Percentiles rank a stretch among this genome's conserved stretches.
Conservation (phyloP, 2,888 invertebrate species). For the Onchidella celtica region DNA sequence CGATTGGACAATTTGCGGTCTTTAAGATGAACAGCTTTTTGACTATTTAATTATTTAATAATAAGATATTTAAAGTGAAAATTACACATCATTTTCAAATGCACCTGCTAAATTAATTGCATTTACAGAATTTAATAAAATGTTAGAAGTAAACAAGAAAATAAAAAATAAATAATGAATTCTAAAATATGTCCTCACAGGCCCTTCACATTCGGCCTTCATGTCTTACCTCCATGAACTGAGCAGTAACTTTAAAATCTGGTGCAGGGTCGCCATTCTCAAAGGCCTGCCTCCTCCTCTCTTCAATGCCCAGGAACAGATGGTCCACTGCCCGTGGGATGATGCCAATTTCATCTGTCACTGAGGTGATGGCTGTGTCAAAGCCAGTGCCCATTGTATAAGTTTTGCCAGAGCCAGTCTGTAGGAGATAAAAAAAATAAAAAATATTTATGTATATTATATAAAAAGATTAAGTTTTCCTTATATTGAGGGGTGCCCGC, state of each 20-base stretch:
- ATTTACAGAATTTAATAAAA: too few species aligned
- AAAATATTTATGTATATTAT: background rate
- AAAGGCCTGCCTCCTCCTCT: constrained; percentile 82
- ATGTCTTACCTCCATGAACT: constrained; percentile 87
- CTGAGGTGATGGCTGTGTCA: constrained; percentile 85
- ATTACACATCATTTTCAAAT: too few species aligned
- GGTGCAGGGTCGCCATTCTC: constrained; percentile 87
- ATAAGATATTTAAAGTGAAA: too few species aligned
- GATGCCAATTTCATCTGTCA: constrained; percentile 87
- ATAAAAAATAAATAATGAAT: background rate
- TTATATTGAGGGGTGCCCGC: too few species aligned
- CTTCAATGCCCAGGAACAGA: constrained; percentile 87
- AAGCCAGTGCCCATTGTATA: constrained; percentile 99
- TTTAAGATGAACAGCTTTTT: too few species aligned
- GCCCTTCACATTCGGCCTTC: too few species aligned
- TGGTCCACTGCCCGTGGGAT: constrained; percentile 97
- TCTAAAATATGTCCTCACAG: too few species aligned
- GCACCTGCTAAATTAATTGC: too few species aligned
- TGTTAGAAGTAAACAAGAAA: too few species aligned
- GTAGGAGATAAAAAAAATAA: constrained; percentile 63
- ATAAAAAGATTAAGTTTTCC: background rate
- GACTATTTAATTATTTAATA: too few species aligned
- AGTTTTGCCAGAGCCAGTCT: constrained; percentile 99
- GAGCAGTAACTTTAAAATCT: constrained; percentile 89
- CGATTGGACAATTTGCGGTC: too few species aligned